Percentiles rank a stretch among this genome's conserved stretches.
These are phyloP conservation scores for Sturmia bella DNA, from an alignment of 2,888 invertebrate species.

Conservation along the genomic window DNA sequence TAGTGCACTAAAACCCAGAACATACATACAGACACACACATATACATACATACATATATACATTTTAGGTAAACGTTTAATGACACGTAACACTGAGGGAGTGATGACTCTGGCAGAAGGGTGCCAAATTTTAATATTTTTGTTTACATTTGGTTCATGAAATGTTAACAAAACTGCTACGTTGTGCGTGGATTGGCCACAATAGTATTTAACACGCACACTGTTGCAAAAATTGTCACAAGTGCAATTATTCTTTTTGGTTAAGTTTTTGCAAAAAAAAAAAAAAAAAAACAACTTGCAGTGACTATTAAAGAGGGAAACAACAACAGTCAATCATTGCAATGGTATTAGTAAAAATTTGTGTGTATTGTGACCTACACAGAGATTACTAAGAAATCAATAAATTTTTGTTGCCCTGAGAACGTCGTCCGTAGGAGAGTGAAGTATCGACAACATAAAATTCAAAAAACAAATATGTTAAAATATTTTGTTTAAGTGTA, in stretches of 20 bases:
- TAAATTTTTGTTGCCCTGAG: too few relatives aligned
- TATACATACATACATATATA: constrained; percentile 12
- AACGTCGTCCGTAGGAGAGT: too few relatives aligned
- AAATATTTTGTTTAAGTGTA: too few relatives aligned
- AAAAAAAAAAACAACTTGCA: constrained; percentile 1
- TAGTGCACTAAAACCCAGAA: too few relatives aligned
- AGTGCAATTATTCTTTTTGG: constrained; percentile 11
- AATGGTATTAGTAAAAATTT: too few relatives aligned
- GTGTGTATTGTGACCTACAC: too few relatives aligned
- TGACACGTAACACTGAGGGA: constrained; percentile 36
- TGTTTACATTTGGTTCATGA: constrained; percentile 45
- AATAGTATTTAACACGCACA: neutral
- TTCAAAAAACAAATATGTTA: too few relatives aligned
- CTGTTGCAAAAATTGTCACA: constrained; percentile 5
- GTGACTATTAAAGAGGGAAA: neutral
- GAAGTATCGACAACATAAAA: too few relatives aligned
- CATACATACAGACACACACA: neutral
- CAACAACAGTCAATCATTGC: too few relatives aligned
- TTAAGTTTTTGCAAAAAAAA: neutral
- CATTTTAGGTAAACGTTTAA: constrained; percentile 25
- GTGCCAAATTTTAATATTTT: constrained; percentile 29
- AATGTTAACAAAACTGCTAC: neutral
- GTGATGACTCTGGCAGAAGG: neutral
- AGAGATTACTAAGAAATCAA: too few relatives aligned
- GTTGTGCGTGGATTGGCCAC: neutral